phyloP scores from a whole-genome alignment of 2,888 invertebrate genomes.

The Ptychoptera contaminata region DNA sequence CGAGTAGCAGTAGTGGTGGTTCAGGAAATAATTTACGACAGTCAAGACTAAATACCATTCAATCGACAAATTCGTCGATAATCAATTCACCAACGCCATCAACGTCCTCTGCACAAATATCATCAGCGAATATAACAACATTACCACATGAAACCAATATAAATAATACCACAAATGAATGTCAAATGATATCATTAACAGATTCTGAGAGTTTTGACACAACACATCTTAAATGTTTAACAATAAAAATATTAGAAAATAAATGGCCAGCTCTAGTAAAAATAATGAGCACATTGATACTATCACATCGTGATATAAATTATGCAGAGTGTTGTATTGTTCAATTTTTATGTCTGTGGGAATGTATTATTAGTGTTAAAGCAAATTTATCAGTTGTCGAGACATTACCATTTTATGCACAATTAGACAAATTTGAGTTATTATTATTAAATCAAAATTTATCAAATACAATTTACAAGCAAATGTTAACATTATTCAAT shows the following conservation, averaged over 20 bases:
- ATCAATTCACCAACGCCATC: slow-evolving; percentile 4
- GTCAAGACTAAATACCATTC: too few species aligned
- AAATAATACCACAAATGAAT: slow-evolving; percentile 12
- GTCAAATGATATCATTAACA: slow-evolving; percentile 36
- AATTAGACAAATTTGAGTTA: slow-evolving; percentile 64
- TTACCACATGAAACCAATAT: not conserved
- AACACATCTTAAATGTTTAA: slow-evolving; percentile 71
- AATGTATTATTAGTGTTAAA: slow-evolving; percentile 78
- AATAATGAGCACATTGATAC: slow-evolving; percentile 36
- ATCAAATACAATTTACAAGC: slow-evolving; percentile 72
- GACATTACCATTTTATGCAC: slow-evolving; percentile 75
- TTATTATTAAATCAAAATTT: slow-evolving; percentile 50
- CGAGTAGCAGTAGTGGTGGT: slow-evolving; percentile 6
- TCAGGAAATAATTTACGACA: slow-evolving; percentile 1
- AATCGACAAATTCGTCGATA: slow-evolving; percentile 2
- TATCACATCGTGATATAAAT: slow-evolving; percentile 19
- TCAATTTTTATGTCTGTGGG: slow-evolving; percentile 76
- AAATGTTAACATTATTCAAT: slow-evolving; percentile 70
- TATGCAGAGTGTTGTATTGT: slow-evolving; percentile 52
- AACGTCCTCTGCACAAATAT: slow-evolving; percentile 2
- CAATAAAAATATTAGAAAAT: slow-evolving; percentile 68
- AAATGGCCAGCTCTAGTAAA: slow-evolving; percentile 72
- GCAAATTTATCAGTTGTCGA: slow-evolving; percentile 80
- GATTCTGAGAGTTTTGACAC: slow-evolving; percentile 74
- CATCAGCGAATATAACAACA: not conserved